Conservation (phyloP, 2,113 vertebrate genomes). For the Etia nguti region DNA sequence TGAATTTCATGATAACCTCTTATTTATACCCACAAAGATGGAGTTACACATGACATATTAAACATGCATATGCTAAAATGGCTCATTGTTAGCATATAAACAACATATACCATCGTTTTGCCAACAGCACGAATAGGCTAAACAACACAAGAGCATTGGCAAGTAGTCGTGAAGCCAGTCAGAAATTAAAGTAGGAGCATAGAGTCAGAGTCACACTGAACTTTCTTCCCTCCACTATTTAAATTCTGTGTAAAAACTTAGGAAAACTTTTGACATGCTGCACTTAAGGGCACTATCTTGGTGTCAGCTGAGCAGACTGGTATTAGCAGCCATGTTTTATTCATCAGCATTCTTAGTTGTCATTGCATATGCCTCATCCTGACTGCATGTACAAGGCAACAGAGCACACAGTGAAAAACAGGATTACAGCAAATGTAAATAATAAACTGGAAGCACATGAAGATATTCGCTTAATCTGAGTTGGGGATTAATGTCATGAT, state of each 20-base stretch:
- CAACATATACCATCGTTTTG: not conserved
- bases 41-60: not conserved
- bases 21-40: not conserved
- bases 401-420: slow-evolving; percentile 54
- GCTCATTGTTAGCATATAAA: not conserved
- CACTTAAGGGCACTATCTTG: slow-evolving; percentile 10
- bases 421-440: slow-evolving; percentile 68
- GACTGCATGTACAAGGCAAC: slow-evolving; percentile 6
- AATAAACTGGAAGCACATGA: slow-evolving; percentile 51
- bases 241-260: not conserved
- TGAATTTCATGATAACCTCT: not conserved
- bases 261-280: slow-evolving; percentile 31
- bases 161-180: not conserved
- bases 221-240: not conserved
- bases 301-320: slow-evolving; percentile 30
- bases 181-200: not conserved
- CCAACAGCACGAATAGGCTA: not conserved
- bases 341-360: slow-evolving; percentile 44
- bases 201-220: not conserved
- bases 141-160: not conserved
- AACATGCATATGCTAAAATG: not conserved
- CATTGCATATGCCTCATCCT: slow-evolving; percentile 20
- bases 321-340: slow-evolving; percentile 66
- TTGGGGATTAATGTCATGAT: slow-evolving; percentile 62
- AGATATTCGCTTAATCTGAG: slow-evolving; percentile 62